These are phyloP conservation scores for Euwallacea similis DNA, from an alignment of 1,140 invertebrate species.

Conservation along the genomic window DNA sequence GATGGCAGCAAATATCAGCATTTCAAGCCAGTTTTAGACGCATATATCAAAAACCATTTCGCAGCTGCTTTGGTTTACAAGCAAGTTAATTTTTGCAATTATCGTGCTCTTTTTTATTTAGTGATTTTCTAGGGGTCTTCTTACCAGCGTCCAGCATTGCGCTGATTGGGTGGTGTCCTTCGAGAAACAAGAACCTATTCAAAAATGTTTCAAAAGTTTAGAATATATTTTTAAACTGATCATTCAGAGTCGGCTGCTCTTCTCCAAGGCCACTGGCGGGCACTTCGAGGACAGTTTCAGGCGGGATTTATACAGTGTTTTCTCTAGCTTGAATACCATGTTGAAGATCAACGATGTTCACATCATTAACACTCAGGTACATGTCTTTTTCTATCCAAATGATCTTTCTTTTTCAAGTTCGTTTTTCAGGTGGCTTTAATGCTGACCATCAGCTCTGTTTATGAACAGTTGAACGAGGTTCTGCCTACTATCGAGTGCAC, in stretches of 20 bases:
- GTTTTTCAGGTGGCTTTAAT: slow-evolving; percentile 47
- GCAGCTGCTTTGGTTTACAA: slow-evolving; percentile 94
- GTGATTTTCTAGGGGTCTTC: slow-evolving; percentile 66
- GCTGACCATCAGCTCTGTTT: slow-evolving; percentile 56
- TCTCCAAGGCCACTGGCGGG: slow-evolving; percentile 83
- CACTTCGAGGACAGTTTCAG: slow-evolving; percentile 86
- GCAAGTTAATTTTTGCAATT: slow-evolving; percentile 54
- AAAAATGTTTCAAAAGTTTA: slow-evolving; percentile 86
- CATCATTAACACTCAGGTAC: slow-evolving; percentile 76
- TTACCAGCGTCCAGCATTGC: slow-evolving; percentile 88
- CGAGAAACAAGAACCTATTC: slow-evolving; percentile 84
- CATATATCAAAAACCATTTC: slow-evolving; percentile 94
- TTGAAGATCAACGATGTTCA: slow-evolving; percentile 71
- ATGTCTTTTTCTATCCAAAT: not conserved
- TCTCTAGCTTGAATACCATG: slow-evolving; percentile 76
- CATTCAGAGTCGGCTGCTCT: slow-evolving; percentile 86
- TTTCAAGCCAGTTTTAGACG: slow-evolving; percentile 93
- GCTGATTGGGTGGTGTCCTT: slow-evolving; percentile 83
- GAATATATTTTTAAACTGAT: slow-evolving; percentile 96
- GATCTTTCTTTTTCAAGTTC: not conserved
- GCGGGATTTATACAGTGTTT: slow-evolving; percentile 73
- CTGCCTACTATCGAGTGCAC: slow-evolving; percentile 68
- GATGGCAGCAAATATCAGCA: slow-evolving; percentile 93
- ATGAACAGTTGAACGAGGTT: slow-evolving; percentile 65
- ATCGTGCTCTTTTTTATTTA: not conserved